Evolutionary conservation across 2,888 invertebrate genomes (phyloP), one percentile per base, ranked within the genome.

Genomic region (Neoitamus cyanurus): DNA sequence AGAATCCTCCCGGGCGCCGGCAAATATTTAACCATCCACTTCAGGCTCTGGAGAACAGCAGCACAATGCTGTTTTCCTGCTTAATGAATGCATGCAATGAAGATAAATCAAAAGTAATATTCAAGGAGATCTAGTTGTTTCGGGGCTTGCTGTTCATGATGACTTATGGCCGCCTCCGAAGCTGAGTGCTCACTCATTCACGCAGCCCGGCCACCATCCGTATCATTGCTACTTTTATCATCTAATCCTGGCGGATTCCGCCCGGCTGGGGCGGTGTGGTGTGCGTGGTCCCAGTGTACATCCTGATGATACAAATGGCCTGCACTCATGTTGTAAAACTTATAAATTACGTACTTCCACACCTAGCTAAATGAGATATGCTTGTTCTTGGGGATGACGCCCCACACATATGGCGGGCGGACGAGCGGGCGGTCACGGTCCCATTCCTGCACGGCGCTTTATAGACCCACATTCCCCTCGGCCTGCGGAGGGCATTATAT

Each of bases 81-180:
- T 36, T 37, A 73, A 73, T 73, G 73, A 73, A 73, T 73, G 73
- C 73, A 73, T 36, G 34, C 73, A 73, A 7, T 4, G 73, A 20
- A 73, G 11, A 73, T 73, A 73, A 73, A 73, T 73, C 73, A 73
- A 73, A 73, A 73, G 73, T 73, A 36, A 73, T 37, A 73, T 73
- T 73, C 73, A 73, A 73, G 73, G 11, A 73, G 34, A 73, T 73
- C 73, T 73, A 73, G 73, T 73, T 73, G 34, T 73, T 73, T 73
- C 37, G 6, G 36, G 31, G 15, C 30, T 13, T 31, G 15, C 31
- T 31, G 9, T 7, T 34, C 34, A 34, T 6, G 37, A 73, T 73
- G 73, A 73, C 73, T 73, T 73, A 73, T 73, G 73, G 25, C 25
- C 25, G 25, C 58, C 25, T 36, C 11, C 73, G 34, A 37, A 73